Evolutionary conservation across 2,888 invertebrate species (phyloP).

Genomic region (Aporophyla nigra): DNA sequence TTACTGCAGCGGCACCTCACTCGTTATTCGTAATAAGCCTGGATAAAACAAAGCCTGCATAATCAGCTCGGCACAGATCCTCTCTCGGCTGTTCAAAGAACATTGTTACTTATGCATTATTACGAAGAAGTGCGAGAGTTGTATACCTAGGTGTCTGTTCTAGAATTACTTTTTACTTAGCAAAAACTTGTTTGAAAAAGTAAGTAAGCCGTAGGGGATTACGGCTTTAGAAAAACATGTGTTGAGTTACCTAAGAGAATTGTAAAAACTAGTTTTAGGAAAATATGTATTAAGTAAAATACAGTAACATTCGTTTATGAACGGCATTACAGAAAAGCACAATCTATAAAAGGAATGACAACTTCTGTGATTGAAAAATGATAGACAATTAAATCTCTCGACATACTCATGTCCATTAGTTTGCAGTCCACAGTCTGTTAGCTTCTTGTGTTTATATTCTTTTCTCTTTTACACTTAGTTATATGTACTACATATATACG

Average conservation of each 20-base stretch:
- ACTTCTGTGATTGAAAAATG: background rate
- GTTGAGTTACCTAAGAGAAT: background rate
- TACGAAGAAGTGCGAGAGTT: conserved; percentile 18
- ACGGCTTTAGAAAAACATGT: background rate
- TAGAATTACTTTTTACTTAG: background rate
- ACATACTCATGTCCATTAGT: too few species aligned
- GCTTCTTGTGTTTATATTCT: too few species aligned
- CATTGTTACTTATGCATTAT: conserved; percentile 24
- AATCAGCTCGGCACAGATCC: conserved; percentile 53
- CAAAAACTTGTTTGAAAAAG: background rate
- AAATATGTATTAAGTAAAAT: background rate
- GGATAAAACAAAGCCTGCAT: conserved; percentile 61
- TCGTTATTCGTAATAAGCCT: conserved; percentile 61
- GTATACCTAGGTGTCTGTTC: background rate
- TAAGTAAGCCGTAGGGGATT: background rate
- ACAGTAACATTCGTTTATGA: background rate
- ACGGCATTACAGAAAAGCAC: background rate
- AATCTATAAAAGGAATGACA: background rate
- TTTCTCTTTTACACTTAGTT: too few species aligned
- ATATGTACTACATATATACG: too few species aligned
- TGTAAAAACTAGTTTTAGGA: background rate
- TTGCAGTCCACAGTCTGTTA: too few species aligned
- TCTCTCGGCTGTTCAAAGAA: conserved; percentile 1
- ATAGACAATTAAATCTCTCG: too few species aligned
- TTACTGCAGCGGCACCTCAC: conserved; percentile 4